A percentile compares a stretch with the other conserved stretches of the same genome.
These are phyloP conservation scores for Phrynocephalus guinanensis DNA, from an alignment of 2,797 vertebrate genomes.

Conservation along the genomic window DNA sequence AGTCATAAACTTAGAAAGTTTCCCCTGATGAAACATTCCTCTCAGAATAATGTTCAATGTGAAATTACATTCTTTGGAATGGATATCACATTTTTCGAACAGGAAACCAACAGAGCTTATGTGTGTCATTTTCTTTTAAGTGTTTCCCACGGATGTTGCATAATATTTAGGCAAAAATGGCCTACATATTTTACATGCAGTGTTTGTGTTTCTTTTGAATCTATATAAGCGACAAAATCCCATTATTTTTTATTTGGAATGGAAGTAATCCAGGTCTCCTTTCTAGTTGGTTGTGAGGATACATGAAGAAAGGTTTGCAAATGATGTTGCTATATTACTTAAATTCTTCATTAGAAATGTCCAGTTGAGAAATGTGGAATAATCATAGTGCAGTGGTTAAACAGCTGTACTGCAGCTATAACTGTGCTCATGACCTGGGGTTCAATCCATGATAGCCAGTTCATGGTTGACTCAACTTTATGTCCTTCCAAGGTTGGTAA, in stretches of 20 bases:
- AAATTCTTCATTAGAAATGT: too few relatives aligned
- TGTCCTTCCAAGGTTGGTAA: too few relatives aligned
- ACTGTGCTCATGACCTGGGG: too few relatives aligned
- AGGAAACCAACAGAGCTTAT: too few relatives aligned
- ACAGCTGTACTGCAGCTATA: too few relatives aligned
- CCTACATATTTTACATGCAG: background rate
- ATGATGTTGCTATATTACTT: background rate
- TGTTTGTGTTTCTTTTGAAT: background rate
- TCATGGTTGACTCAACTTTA: too few relatives aligned
- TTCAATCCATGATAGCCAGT: too few relatives aligned
- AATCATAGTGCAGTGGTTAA: too few relatives aligned
- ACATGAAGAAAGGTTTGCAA: background rate
- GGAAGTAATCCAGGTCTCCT: background rate
- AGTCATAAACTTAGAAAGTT: conserved; percentile 29
- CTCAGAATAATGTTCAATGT: conserved; percentile 41
- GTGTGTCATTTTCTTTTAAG: background rate
- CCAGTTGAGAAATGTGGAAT: too few relatives aligned
- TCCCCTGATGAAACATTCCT: conserved; percentile 66
- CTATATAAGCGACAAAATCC: background rate
- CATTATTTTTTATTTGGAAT: background rate
- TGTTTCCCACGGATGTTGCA: too few relatives aligned
- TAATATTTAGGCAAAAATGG: background rate
- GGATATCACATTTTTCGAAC: conserved; percentile 46
- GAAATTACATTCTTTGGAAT: conserved; percentile 57
- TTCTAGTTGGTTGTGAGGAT: background rate